phyloP scores from a whole-genome alignment of 2,113 vertebrate genomes.

The Hydrolagus affinis region DNA sequence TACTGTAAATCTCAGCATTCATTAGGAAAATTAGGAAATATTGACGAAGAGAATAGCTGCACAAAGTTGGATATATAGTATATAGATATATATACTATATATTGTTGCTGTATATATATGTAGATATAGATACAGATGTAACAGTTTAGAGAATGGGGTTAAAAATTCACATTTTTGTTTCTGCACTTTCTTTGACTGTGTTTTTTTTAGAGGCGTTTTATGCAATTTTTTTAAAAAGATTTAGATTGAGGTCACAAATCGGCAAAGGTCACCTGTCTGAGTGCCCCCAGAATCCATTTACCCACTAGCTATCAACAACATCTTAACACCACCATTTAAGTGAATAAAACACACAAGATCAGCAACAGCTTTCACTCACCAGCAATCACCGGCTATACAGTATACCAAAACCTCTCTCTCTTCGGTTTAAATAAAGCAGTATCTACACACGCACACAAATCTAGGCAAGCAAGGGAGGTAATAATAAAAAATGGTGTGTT shows the following conservation, averaged over 20 bases:
- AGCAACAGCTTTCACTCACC: not conserved
- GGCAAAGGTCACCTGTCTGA: not conserved
- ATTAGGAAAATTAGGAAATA: not conserved
- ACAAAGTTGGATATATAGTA: not conserved
- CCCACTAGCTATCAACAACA: not conserved
- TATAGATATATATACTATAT: too few species aligned
- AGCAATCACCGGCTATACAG: not conserved
- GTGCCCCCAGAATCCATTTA: not conserved
- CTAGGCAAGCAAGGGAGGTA: not conserved
- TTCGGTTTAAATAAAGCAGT: not conserved
- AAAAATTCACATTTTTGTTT: not conserved
- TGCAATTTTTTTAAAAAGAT: too few species aligned
- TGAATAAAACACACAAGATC: slow-evolving; percentile 8
- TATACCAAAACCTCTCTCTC: not conserved
- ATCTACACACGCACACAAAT: not conserved
- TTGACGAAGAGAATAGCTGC: not conserved
- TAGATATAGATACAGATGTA: too few species aligned
- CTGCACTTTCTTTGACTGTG: not conserved
- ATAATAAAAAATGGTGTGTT: not conserved
- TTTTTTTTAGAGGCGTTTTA: too few species aligned
- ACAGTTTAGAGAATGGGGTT: not conserved
- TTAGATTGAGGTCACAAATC: not conserved
- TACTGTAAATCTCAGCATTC: not conserved
- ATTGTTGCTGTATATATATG: too few species aligned
- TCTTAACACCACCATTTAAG: not conserved